Percentiles rank a stretch among this genome's conserved stretches.
phyloP scores from a whole-genome alignment of 2,797 vertebrate species.

The Hydrolagus colliei region DNA sequence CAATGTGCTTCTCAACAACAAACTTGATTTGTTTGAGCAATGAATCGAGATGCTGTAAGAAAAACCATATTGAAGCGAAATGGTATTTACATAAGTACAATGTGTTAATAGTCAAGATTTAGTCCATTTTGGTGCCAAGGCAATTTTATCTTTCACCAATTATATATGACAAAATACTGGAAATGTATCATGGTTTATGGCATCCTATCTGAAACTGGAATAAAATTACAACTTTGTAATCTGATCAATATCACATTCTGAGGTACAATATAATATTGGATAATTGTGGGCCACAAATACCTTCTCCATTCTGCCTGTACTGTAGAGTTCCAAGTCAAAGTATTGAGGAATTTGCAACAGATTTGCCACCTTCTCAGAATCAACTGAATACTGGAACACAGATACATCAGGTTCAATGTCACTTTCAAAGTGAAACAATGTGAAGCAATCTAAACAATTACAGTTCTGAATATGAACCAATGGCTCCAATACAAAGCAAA shows the following conservation, averaged over 20 bases:
- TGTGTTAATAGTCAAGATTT: too few relatives aligned
- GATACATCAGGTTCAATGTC: slow-evolving; percentile 16
- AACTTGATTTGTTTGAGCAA: slow-evolving; percentile 94
- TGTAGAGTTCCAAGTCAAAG: slow-evolving; percentile 97
- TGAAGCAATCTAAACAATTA: not conserved
- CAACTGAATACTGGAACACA: slow-evolving; percentile 75
- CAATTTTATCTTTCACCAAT: too few relatives aligned
- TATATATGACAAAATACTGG: too few relatives aligned
- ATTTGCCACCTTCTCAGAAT: slow-evolving; percentile 96
- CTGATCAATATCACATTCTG: not conserved
- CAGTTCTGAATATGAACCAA: not conserved
- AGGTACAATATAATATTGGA: not conserved
- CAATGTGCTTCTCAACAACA: slow-evolving; percentile 96
- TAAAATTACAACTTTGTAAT: not conserved
- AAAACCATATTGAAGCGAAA: not conserved
- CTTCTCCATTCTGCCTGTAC: slow-evolving; percentile 83
- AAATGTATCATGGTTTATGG: not conserved
- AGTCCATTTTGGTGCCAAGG: too few relatives aligned
- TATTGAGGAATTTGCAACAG: slow-evolving; percentile 93
- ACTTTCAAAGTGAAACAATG: not conserved
- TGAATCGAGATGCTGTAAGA: slow-evolving; percentile 79
- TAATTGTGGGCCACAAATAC: slow-evolving; percentile 43
- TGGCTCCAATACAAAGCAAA: not conserved
- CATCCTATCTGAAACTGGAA: not conserved
- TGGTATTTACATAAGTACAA: too few relatives aligned